Evolutionary conservation across 2,888 invertebrate species (phyloP), one percentile per base, ranked within the genome.

Genomic region (Rhyacophila evoluta): DNA sequence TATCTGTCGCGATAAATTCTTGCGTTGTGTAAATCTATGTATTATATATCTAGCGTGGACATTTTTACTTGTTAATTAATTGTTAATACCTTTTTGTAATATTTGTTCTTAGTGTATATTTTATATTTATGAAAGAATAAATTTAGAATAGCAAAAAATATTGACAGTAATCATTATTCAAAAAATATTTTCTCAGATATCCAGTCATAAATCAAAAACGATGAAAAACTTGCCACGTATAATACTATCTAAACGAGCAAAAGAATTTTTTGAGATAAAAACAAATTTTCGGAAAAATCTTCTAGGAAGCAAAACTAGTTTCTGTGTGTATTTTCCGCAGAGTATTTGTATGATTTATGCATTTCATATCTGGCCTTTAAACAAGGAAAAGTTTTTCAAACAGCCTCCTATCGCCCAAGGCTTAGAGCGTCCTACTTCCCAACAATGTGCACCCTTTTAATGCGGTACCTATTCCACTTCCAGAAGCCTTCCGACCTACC

Each of bases 341-440:
- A 29, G 70, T 68, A 75, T 75, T 74, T 70, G 36, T 8, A 80
- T 78, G 75, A 80, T 80, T 80, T 80, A 80, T 77, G 78, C 74
- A 78, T 78, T 78, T 25, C 41, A 36, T 70, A 19, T 33, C 25
- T 69, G 55, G 68, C 78, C 80, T 68, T 33, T 15, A 71, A 72
- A 73, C 69, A 78, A 74, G 33, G 12, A 19, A 69, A 72, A 75
- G 75, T 79, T 79, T 75, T 75, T 75, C 25, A 68, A 72, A 75
- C 33, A 70, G 39, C 79, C 72, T 37, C 71, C 38, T 25, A n/a
- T 41, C 33, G 78, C 74, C 68, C 38, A n/a, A 19, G 55, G 76
- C 74, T 67, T 36, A 73, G 38, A 73, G 73, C 73, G 68, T 41
- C 77, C 72, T 72, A 72, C 77, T 72, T 67, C 25, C 72, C 67